Evolutionary conservation across 2,888 invertebrate genomes (phyloP), one percentile per base, ranked within the genome.

Genomic region (Netelia virgata): DNA sequence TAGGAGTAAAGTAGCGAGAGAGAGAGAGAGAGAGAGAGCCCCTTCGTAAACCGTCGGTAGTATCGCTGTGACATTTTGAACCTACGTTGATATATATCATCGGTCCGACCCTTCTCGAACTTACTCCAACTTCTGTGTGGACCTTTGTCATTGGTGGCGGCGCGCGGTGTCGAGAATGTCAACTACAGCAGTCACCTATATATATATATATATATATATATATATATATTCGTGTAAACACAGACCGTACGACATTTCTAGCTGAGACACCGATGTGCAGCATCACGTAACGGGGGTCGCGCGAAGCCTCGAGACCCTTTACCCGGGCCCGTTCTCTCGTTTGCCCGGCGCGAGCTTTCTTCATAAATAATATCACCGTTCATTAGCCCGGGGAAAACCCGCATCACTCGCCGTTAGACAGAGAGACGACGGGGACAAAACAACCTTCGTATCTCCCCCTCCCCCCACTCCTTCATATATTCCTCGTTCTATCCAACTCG

Each of bases 351-450:
- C 53, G 23, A 64, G 75, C 68, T 55, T 85, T 85, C 75, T 85
- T 82, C 82, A 85, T 85, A 85, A 85, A 85, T 85, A 85, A 85
- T 85, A 85, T 85, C 85, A 85, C 79, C 85, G 85, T 85, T 85
- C 85, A 82, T 85, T 85, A 85, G 85, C 78, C 82, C 41, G 50
- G 66, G 53, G 53, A n/a, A 70, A 57, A 84, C 78, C 75, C 70
- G 84, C 76, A 68, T 82, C 84, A 84, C 81, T 76, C 84, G 68
- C 20, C 36, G 66, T 43, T 36, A 57, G 61, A 84, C 59, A 73
- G 64, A 68, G 66, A 73, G 63, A 69, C 84, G 70, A 72, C 66
- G 70, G 66, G 47, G 84, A 75, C 75, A 72, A 84, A 84, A 84
- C 81, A 75, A 77, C 53, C 55, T 70, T 66, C 53, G 66, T 28